Conservation (phyloP, 2,797 vertebrate genomes). For the Manis crassicaudata region DNA sequence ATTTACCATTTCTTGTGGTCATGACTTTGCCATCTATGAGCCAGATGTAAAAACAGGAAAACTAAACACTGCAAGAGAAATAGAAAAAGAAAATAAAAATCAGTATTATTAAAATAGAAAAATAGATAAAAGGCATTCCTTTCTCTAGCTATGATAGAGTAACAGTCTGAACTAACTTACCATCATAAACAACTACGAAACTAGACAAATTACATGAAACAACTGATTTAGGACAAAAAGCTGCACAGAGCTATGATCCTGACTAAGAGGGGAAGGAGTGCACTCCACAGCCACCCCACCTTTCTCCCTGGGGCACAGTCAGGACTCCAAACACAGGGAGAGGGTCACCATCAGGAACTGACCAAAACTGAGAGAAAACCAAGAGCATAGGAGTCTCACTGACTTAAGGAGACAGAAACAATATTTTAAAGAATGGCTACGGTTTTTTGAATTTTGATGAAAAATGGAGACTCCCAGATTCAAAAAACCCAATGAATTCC, state of each 20-base stretch:
- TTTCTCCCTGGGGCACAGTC: background rate
- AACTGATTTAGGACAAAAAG: background rate
- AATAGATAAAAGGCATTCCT: background rate
- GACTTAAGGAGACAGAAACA: background rate
- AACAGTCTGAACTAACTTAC: background rate
- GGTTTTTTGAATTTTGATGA: background rate
- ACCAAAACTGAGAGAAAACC: too few relatives aligned
- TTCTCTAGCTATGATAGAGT: background rate
- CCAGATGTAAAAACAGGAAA: background rate
- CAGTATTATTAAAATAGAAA: background rate
- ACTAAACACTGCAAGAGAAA: conserved; percentile 14
- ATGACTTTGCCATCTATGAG: background rate
- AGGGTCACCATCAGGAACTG: too few relatives aligned
- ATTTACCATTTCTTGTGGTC: background rate
- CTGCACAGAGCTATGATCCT: background rate
- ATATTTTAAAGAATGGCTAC: background rate
- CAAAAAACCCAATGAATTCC: background rate
- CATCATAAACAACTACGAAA: background rate
- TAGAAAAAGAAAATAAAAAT: background rate
- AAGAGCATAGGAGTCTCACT: background rate
- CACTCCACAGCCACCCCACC: background rate
- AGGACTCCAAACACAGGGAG: background rate
- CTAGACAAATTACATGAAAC: background rate
- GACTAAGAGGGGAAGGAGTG: background rate
- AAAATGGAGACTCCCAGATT: background rate